Evolutionary conservation across 2,113 vertebrate genomes (phyloP).

Genomic region (Penelope pileata): DNA sequence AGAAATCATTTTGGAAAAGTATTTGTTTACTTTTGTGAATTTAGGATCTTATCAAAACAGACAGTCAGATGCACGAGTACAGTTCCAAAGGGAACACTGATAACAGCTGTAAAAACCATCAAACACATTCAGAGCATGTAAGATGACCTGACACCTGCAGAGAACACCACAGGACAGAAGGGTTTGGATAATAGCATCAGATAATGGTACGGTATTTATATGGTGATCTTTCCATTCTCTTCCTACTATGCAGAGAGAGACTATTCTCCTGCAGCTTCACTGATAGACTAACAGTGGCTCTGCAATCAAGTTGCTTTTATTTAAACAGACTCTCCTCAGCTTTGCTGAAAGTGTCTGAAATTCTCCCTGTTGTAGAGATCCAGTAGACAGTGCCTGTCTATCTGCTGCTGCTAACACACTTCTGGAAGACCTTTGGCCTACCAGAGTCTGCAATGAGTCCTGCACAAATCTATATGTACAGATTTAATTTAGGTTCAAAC

Average conservation of each 20-base stretch:
- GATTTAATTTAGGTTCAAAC: neutral
- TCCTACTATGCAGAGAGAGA: neutral
- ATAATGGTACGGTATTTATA: neutral
- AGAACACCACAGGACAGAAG: neutral
- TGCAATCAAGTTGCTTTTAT: constrained; percentile 45
- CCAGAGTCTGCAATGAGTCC: neutral
- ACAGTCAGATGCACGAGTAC: neutral
- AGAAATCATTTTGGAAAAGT: neutral
- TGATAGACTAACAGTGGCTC: neutral
- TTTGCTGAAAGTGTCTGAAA: neutral
- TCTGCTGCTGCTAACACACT: neutral
- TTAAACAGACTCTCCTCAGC: neutral
- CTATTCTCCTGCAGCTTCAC: neutral
- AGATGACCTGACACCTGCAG: neutral
- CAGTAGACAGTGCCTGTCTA: neutral
- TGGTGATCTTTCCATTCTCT: constrained; percentile 27
- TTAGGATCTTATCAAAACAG: neutral
- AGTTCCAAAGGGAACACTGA: neutral
- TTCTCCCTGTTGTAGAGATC: neutral
- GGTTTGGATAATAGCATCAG: neutral
- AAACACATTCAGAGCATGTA: constrained; percentile 7
- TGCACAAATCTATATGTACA: neutral
- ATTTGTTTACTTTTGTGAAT: constrained; percentile 12
- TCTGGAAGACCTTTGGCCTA: neutral
- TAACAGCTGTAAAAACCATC: neutral